phyloP scores from a whole-genome alignment of 1,140 invertebrate species.

The Lamellibrachia luymesi region DNA sequence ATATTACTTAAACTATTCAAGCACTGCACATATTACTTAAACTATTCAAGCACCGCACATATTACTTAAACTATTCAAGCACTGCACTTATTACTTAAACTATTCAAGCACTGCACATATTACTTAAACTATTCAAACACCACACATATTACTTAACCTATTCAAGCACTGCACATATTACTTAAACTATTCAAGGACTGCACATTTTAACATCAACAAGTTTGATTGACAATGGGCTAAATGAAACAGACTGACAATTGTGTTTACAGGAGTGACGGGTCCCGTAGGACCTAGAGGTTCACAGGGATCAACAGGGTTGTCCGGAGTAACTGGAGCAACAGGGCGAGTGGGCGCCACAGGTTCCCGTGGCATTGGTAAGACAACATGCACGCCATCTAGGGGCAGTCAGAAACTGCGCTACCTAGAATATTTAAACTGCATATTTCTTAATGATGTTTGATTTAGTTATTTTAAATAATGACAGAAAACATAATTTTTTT shows the following conservation, averaged over 20 bases:
- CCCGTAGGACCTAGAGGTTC: constrained; percentile 10
- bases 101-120: no score
- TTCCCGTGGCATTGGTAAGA: not conserved
- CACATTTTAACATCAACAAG: no score
- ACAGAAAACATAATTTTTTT: not conserved
- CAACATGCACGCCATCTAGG: not conserved
- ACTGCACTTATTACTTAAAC: no score
- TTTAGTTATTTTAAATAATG: not conserved
- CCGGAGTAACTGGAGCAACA: not conserved
- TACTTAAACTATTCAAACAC: no score
- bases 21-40: no score
- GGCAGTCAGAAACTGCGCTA: not conserved
- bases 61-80: no score
- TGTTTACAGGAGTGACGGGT: constrained; percentile 2
- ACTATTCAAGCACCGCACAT: no score
- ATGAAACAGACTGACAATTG: not conserved
- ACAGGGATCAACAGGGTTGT: not conserved
- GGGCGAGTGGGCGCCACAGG: constrained; percentile 4
- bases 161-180: no score
- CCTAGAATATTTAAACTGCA: not conserved
- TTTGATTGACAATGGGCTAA: not conserved
- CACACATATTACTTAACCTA: no score
- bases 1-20: no score
- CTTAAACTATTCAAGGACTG: no score
- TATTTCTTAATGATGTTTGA: not conserved